Evolutionary conservation across 2,888 invertebrate genomes (phyloP).

Genomic region (Orthosia incerta): DNA sequence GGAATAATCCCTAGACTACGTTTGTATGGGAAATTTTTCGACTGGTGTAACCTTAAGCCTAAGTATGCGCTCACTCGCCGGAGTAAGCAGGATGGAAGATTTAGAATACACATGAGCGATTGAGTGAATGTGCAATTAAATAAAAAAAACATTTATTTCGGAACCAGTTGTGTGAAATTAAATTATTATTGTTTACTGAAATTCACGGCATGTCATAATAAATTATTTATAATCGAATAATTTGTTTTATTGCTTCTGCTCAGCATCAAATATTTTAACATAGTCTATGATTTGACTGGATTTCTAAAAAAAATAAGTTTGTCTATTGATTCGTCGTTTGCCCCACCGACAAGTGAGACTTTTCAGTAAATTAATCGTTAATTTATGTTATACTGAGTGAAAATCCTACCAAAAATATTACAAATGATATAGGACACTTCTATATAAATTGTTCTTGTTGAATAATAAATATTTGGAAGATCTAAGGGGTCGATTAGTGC

Average conservation of each 20-base stretch:
- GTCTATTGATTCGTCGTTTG: slow-evolving; percentile 89
- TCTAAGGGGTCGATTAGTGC: slow-evolving; percentile 61
- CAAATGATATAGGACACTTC: slow-evolving; percentile 38
- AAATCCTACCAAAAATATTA: slow-evolving; percentile 69
- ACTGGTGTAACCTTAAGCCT: too few species aligned
- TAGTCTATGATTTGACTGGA: slow-evolving; percentile 55
- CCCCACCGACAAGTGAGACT: slow-evolving; percentile 87
- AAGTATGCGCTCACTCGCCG: too few species aligned
- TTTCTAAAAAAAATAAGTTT: slow-evolving; percentile 72
- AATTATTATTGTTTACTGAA: not conserved
- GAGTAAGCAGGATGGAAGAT: too few species aligned
- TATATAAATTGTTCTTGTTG: slow-evolving; percentile 40
- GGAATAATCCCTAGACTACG: too few species aligned
- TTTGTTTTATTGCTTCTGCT: not conserved
- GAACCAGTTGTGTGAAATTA: too few species aligned
- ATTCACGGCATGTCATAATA: not conserved
- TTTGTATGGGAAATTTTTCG: too few species aligned
- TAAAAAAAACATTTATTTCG: too few species aligned
- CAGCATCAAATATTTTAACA: not conserved
- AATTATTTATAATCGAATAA: slow-evolving; percentile 36
- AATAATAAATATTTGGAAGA: slow-evolving; percentile 50
- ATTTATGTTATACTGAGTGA: slow-evolving; percentile 75
- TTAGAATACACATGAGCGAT: too few species aligned
- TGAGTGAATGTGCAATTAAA: too few species aligned
- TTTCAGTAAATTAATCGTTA: slow-evolving; percentile 74